Conservation (phyloP, 2,888 invertebrate species). For the Lasioglossum malachurum region DNA sequence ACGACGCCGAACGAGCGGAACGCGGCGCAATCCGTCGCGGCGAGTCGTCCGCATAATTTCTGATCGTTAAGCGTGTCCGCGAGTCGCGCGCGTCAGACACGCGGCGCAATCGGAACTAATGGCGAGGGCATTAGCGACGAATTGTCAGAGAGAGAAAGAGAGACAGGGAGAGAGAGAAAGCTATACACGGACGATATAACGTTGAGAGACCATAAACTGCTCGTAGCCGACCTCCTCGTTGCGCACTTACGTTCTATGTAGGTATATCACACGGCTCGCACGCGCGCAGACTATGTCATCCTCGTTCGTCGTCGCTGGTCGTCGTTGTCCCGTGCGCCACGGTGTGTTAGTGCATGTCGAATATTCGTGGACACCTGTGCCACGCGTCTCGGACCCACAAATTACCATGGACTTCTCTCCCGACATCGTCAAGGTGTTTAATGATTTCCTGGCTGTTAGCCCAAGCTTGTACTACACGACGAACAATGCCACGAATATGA, state of each 20-base stretch:
- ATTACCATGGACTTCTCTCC: constrained; percentile 17
- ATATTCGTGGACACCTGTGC: constrained; percentile 49
- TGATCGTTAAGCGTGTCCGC: constrained; percentile 44
- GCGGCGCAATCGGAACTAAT: constrained; percentile 80
- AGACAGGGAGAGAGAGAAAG: constrained; percentile 76
- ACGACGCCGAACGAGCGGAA: constrained; percentile 31
- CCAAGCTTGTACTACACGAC: neutral
- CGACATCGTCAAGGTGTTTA: constrained; percentile 29
- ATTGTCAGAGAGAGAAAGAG: constrained; percentile 77
- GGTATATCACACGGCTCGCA: neutral
- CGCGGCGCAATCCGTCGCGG: constrained; percentile 28
- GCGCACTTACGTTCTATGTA: constrained; percentile 68
- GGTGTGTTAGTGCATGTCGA: constrained; percentile 27
- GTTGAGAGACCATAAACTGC: constrained; percentile 83
- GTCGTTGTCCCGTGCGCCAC: neutral
- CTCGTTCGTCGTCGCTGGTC: neutral
- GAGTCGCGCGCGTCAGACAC: constrained; percentile 31
- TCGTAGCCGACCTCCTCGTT: constrained; percentile 77
- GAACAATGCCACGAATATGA: constrained; percentile 6
- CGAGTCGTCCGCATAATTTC: constrained; percentile 46
- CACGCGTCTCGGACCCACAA: constrained; percentile 22
- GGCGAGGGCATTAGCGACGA: constrained; percentile 82
- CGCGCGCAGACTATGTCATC: neutral
- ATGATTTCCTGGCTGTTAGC: constrained; percentile 8
- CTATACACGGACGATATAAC: constrained; percentile 81